Base-by-base conservation (phyloP, 2,113 vertebrate genomes). In the Erinaceus europaeus region DNA sequence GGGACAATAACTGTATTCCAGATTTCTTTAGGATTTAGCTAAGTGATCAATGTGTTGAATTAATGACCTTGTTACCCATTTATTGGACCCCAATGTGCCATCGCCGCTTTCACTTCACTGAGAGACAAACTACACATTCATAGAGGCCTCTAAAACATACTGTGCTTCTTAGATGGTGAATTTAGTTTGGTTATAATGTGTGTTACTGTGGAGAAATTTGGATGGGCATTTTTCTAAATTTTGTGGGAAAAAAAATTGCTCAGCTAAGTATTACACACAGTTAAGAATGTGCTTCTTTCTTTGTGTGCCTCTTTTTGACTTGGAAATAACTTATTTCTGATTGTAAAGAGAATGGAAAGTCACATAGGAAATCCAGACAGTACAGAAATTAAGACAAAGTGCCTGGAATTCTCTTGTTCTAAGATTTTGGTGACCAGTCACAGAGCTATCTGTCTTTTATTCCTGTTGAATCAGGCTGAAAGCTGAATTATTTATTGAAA, bases 401-500 rank as follows among this genome's bases (percentile, higher is more conserved):
- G 57, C 17, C 48, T 29, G 44, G 67, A 71, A 52, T 36, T 50
- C 23, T 9, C 34, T 12, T 32, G 2, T 57, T 32, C 52, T 21
- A 52, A 64, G 68, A 61, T 79, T 92, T 71, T 72, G 84, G 20
- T 74, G 44, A 81, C 27, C 46, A 92, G 20, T 36, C n/a, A 46
- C 64, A 75, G 38, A 62, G 65, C 34, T 81, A 23, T 77, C 48
- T 78, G 85, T 84, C 64, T 78, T 62, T 21, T 15, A 20, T 76
- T 62, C 69, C 36, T 72, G 20, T 6, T 3, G 42, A 80, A 42
- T 89, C 42, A 20, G 59, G 34, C 23, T 88, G 78, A 89, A 40
- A 82, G 85, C 42, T 84, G 65, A 68, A 78, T 94, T 79, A 71
- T 85, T 91, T 75, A 68, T 64, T 78, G 72, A 68, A 61, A 83